These are phyloP conservation scores for Chouioia cunea DNA, from an alignment of 2,888 invertebrate genomes.

Conservation along the genomic window DNA sequence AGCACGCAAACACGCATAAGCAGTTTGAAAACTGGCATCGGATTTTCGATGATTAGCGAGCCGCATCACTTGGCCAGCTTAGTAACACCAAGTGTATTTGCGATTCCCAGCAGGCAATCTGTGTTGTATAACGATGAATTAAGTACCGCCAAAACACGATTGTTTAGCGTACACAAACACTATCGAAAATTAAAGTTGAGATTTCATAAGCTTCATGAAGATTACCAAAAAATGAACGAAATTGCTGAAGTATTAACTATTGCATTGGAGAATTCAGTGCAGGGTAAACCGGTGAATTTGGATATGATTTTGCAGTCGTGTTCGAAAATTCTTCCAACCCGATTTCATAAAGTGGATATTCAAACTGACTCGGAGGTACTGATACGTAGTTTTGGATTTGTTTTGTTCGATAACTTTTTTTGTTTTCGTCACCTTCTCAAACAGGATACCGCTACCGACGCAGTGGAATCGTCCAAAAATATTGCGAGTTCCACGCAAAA, in stretches of 20 bases:
- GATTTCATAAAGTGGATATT: slow-evolving; percentile 64
- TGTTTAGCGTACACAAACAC: slow-evolving; percentile 57
- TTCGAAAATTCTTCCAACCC: slow-evolving; percentile 70
- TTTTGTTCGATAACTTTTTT: no score
- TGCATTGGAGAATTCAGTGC: slow-evolving; percentile 72
- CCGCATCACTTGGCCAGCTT: slow-evolving; percentile 49
- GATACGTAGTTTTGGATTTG: neutral
- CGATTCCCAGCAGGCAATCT: slow-evolving; percentile 11
- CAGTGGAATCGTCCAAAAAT: slow-evolving; percentile 23
- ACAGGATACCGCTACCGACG: slow-evolving; percentile 30
- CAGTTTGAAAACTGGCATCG: slow-evolving; percentile 47
- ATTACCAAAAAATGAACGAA: slow-evolving; percentile 68
- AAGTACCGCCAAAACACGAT: slow-evolving; percentile 54
- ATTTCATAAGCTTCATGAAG: slow-evolving; percentile 66
- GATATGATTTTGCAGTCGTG: slow-evolving; percentile 69
- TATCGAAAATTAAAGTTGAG: slow-evolving; percentile 64
- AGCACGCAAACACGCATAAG: slow-evolving; percentile 57
- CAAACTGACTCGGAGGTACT: slow-evolving; percentile 53
- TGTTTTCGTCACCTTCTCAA: neutral
- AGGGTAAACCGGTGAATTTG: slow-evolving; percentile 70
- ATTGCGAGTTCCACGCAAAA: neutral
- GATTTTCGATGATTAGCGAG: slow-evolving; percentile 49
- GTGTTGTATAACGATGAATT: slow-evolving; percentile 54
- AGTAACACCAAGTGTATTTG: slow-evolving; percentile 36
- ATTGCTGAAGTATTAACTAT: slow-evolving; percentile 74